Base-by-base conservation (phyloP, 2,797 vertebrate genomes). In the Neosalanx taihuensis region DNA sequence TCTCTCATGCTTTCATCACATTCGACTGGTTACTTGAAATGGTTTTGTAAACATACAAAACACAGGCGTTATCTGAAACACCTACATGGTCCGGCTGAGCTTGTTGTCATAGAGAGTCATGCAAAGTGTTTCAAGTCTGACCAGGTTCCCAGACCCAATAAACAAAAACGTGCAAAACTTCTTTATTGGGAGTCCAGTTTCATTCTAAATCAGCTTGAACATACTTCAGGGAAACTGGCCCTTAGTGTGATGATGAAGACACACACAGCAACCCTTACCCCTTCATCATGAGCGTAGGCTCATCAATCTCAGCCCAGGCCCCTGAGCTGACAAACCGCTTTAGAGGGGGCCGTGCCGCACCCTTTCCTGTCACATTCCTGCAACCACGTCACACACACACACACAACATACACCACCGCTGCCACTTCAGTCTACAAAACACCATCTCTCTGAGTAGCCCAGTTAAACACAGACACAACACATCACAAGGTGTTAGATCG, bases 321-420 rank as follows among this genome's bases (percentile, higher is more conserved):
- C 93, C 94, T 0, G 94, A 95, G 88, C 95, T 97, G 83, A 96
- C 89, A 87, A 95, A 96, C 12, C 95, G 93, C 60, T 97, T 96
- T 64, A 99, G 89, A 0, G 94, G 94, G 13, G 96, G 95, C 4
- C 95, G 94, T 10, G 78, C 90, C 46, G 90, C 85, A 1, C 80
- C 92, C 89, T 95, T 96, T 49, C 94, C 94, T 64, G 94, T 77
- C 79, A 93, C 75, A 71, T 82, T 93, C 93, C 94, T 94, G 92
- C 69, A 90, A 92, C 77, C 78, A 60, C 64, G 66, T 67, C 69
- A 76, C 72, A 84, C 62, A 80, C 60, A 41, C 69, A 76, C 72
- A 84, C 61, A 80, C 59, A 37, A 30, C 5, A 20, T 61, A 30
- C 20, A 63, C 12, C 29, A 33, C 61, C 10, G 37, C 20, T 56